phyloP scores from a whole-genome alignment of 2,113 vertebrate genomes.

The Takifugu bimaculatus region DNA sequence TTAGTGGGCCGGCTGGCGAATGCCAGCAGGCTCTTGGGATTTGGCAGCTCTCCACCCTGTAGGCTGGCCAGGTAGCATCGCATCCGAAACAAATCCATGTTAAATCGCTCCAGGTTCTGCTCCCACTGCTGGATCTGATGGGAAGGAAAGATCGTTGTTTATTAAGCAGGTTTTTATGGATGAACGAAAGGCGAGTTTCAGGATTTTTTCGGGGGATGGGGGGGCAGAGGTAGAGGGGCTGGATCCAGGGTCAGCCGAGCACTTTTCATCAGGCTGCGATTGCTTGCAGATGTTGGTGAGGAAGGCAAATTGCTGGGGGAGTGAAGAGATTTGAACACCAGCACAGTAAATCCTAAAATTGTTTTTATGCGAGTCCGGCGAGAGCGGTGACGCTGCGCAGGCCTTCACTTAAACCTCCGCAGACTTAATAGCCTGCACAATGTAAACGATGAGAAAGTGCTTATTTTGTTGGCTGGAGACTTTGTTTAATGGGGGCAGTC shows the following conservation, averaged over 20 bases:
- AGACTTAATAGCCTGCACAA: slow-evolving; percentile 39
- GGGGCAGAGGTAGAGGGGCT: background rate
- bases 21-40: slow-evolving; percentile 92
- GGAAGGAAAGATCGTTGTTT: background rate
- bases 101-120: slow-evolving; percentile 95
- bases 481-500: slow-evolving; percentile 60
- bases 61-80: slow-evolving; percentile 95
- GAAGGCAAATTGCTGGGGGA: slow-evolving; percentile 23
- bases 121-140: slow-evolving; percentile 97
- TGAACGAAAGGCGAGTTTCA: background rate
- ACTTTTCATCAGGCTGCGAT: slow-evolving; percentile 49
- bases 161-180: background rate
- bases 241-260: slow-evolving; percentile 46
- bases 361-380: slow-evolving; percentile 45
- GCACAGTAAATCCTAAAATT: slow-evolving; percentile 40
- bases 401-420: slow-evolving; percentile 41
- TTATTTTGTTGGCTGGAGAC: slow-evolving; percentile 60
- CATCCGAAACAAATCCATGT: slow-evolving; percentile 93
- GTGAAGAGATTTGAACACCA: slow-evolving; percentile 10
- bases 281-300: slow-evolving; percentile 64
- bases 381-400: slow-evolving; percentile 46
- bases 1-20: slow-evolving; percentile 91
- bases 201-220: background rate
- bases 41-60: slow-evolving; percentile 92
- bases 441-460: slow-evolving; percentile 49